A percentile compares a stretch with the other conserved stretches of the same genome.
These are phyloP conservation scores for Drosophila merina DNA, from an alignment of 2,888 invertebrate genomes.

Conservation along the genomic window DNA sequence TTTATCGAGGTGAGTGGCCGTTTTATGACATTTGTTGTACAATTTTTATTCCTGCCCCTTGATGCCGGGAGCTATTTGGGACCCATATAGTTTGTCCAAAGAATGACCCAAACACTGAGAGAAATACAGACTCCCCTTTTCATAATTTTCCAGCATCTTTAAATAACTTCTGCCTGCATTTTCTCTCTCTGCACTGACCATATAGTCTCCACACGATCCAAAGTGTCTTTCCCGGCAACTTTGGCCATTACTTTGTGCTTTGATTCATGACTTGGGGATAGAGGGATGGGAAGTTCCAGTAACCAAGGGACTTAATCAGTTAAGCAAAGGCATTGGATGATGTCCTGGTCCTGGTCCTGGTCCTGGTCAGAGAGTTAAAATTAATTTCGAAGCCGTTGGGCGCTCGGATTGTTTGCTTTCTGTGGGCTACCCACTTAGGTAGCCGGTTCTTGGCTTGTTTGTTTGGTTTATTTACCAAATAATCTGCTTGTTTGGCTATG, in stretches of 20 bases:
- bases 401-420: slow-evolving; percentile 36
- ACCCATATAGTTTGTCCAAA: slow-evolving; percentile 38
- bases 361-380: slow-evolving; percentile 31
- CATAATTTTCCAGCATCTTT: no score
- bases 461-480: slow-evolving; percentile 45
- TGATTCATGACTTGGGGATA: slow-evolving; percentile 22
- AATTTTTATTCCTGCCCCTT: slow-evolving; percentile 49
- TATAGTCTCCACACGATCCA: slow-evolving; percentile 14
- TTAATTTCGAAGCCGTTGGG: slow-evolving; percentile 44
- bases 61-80: slow-evolving; percentile 36
- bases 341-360: slow-evolving; percentile 1
- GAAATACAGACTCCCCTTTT: no score
- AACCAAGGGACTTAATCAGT: slow-evolving; percentile 45
- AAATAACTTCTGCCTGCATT: no score
- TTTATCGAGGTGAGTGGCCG: slow-evolving; percentile 88
- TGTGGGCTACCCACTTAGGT: not conserved
- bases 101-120: slow-evolving; percentile 21
- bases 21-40: slow-evolving; percentile 72
- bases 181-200: slow-evolving; percentile 15
- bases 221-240: slow-evolving; percentile 38
- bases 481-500: slow-evolving; percentile 50
- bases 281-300: slow-evolving; percentile 8
- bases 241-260: slow-evolving; percentile 41
- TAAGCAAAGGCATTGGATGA: slow-evolving; percentile 44
- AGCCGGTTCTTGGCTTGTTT: slow-evolving; percentile 31